Percentiles rank a stretch among this genome's conserved stretches.
Conservation (phyloP, 2,888 invertebrate species). For the Arrhopalites spinosus region DNA sequence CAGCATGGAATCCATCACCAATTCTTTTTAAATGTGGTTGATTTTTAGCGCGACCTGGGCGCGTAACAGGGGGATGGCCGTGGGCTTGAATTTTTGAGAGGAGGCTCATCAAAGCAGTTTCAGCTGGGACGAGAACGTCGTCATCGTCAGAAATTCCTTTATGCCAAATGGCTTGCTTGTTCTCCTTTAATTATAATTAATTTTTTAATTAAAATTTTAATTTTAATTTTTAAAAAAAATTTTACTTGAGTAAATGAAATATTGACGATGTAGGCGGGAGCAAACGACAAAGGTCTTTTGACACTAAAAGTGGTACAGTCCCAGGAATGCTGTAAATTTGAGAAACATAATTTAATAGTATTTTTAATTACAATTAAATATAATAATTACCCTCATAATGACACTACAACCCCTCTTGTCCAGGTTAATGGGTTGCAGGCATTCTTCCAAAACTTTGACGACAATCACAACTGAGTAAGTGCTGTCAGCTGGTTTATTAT, state of each 20-base stretch:
- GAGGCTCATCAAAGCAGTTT: slow-evolving; percentile 36
- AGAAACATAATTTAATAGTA: no score
- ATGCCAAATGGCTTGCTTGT: slow-evolving; percentile 46
- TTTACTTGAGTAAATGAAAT: slow-evolving; percentile 49
- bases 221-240: no score
- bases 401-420: slow-evolving; percentile 21
- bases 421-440: slow-evolving; percentile 43
- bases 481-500: slow-evolving; percentile 8
- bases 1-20: slow-evolving; percentile 51
- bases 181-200: slow-evolving; percentile 39
- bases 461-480: slow-evolving; percentile 43
- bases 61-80: slow-evolving; percentile 12
- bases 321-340: slow-evolving; percentile 42
- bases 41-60: slow-evolving; percentile 11
- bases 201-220: no score
- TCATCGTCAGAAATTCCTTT: slow-evolving; percentile 42
- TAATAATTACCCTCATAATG: slow-evolving; percentile 32
- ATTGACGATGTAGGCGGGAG: slow-evolving; percentile 52
- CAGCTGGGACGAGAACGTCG: slow-evolving; percentile 44
- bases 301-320: slow-evolving; percentile 49
- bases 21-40: slow-evolving; percentile 45
- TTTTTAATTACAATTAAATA: no score
- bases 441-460: slow-evolving; percentile 52
- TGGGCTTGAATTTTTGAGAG: slow-evolving; percentile 34
- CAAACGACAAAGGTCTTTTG: slow-evolving; percentile 44